Percentiles rank a stretch among this genome's conserved stretches.
Conservation (phyloP, 2,113 vertebrate species). For the Pseudopodoces humilis region DNA sequence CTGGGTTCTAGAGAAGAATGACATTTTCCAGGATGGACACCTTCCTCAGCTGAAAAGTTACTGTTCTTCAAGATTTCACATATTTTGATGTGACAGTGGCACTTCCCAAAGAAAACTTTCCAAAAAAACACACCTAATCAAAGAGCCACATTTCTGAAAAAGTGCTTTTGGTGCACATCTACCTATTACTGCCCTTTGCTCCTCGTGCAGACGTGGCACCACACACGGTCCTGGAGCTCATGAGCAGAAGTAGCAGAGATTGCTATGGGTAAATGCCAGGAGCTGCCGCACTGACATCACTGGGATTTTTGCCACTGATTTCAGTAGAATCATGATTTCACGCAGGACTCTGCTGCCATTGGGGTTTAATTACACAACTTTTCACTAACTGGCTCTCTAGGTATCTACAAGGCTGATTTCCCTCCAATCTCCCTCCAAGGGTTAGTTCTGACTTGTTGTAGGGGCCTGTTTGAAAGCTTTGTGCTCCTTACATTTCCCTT, state of each 20-base stretch:
- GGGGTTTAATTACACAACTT: neutral
- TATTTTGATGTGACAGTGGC: neutral
- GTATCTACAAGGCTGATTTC: neutral
- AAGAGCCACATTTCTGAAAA: neutral
- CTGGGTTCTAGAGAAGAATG: neutral
- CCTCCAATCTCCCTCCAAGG: neutral
- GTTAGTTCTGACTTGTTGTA: conserved; percentile 21
- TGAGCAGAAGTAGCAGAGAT: neutral
- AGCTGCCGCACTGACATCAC: conserved; percentile 1
- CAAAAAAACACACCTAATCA: neutral
- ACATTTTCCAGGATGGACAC: neutral
- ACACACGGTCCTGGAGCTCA: neutral
- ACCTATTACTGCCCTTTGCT: neutral
- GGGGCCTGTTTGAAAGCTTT: neutral
- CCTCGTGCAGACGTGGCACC: neutral
- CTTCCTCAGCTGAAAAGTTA: neutral
- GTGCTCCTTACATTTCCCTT: neutral
- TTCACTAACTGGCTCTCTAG: neutral
- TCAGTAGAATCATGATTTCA: conserved; percentile 14
- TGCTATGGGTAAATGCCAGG: neutral
- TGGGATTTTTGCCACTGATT: conserved; percentile 13
- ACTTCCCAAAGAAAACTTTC: neutral
- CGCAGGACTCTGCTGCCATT: neutral
- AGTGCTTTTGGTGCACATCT: neutral
- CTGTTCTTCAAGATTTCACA: neutral